Base-by-base conservation (phyloP, 2,888 invertebrate genomes). In the Eutolmus rufibarbis region DNA sequence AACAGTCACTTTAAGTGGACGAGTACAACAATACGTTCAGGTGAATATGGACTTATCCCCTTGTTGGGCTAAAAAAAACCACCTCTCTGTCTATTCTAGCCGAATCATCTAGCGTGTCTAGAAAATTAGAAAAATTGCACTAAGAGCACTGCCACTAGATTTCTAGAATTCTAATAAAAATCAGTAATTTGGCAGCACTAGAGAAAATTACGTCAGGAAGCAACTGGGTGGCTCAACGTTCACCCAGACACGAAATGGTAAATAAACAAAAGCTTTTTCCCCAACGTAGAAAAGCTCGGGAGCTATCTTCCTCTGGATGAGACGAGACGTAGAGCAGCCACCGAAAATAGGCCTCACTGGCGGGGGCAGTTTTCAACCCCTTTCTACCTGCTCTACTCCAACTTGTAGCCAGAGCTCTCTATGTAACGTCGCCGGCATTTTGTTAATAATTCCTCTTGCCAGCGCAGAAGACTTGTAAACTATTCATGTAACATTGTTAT, bases 241-340 rank as follows among this genome's bases (percentile, higher is more conserved):
- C 37, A 66, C 37, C 57, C 31, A 19, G 31, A 23, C 57, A 57
- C 66, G 23, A 34, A 37, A 14, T 40, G 23, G 57, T 57, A 82
- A 57, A 23, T 57, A 82, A 57, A 23, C 12, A 82, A 82, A 82
- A 82, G 82, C 82, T 82, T n/a, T 81, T 82, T 82, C 82, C 57
- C 82, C 82, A 31, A 66, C 66, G 66, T 66, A 28, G 66, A 28
- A 66, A 66, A 66, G 66, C 66, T 66, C 66, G 66, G 66, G 66
- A 66, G 66, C 9, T 66, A 12, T 12, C 14, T 66, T 66, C 28
- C 28, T 28, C 28, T 66, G 66, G 66, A 28, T 66, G 66, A 28
- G 66, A 66, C 66, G 23, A 28, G 66, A 8, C 14, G 12, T 23
- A 66, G 66, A 28, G 2, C 66, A 23, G 28, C 23, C 66, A n/a